These are phyloP conservation scores for Ceratothoa steindachneri DNA, from an alignment of 2,888 invertebrate species.

Conservation along the genomic window DNA sequence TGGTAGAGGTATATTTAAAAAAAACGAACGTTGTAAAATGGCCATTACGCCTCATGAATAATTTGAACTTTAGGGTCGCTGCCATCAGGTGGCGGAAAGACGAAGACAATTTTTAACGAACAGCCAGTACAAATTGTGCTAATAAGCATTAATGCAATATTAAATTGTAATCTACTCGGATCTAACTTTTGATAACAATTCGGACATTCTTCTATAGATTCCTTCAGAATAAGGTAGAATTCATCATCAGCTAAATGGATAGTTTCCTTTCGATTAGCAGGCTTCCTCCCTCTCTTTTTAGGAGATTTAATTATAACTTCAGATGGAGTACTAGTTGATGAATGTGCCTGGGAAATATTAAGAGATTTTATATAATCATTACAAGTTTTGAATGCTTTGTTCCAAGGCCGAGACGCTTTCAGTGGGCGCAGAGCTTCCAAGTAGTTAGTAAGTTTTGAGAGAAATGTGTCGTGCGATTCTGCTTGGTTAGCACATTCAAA, in stretches of 20 bases:
- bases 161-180: background rate
- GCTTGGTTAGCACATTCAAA: background rate
- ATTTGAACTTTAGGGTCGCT: background rate
- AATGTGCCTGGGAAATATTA: no score
- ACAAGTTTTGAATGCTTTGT: background rate
- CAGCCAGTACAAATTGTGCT: background rate
- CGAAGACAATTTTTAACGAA: background rate
- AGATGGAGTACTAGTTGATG: no score
- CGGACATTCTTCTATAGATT: constrained; percentile 1
- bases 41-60: background rate
- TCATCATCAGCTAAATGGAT: background rate
- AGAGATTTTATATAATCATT: background rate
- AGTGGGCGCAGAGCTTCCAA: background rate
- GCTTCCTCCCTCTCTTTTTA: background rate
- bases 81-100: background rate
- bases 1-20: no score
- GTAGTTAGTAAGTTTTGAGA: background rate
- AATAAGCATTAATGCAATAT: background rate
- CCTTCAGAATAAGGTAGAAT: background rate
- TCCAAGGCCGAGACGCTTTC: background rate
- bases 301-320: no score
- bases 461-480: background rate
- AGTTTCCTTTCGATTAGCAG: background rate
- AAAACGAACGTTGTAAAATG: no score
- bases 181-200: background rate